A percentile compares a stretch with the other conserved stretches of the same genome.
phyloP scores from a whole-genome alignment of 2,797 vertebrate genomes.

The Syndactyla subalaris region DNA sequence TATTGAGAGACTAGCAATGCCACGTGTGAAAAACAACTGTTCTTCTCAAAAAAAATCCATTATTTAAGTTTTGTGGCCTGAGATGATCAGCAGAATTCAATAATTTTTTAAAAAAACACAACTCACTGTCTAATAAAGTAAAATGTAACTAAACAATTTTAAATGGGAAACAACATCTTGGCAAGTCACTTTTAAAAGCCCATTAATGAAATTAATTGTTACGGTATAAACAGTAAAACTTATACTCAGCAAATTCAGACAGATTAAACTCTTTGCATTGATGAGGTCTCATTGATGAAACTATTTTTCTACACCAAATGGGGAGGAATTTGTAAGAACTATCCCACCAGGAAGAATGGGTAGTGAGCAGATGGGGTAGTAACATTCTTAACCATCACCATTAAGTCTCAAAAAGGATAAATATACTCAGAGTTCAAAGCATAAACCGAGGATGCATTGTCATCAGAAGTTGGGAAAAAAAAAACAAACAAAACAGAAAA shows the following conservation, averaged over 20 bases:
- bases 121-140: neutral
- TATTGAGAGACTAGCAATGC: neutral
- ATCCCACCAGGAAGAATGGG: neutral
- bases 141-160: constrained; percentile 7
- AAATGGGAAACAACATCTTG: neutral
- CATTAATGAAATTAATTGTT: constrained; percentile 30
- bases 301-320: constrained; percentile 7
- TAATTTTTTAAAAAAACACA: neutral
- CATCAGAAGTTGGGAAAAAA: neutral
- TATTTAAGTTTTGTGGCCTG: neutral
- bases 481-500: neutral
- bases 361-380: neutral
- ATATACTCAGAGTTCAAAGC: neutral
- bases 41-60: neutral
- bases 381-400: neutral
- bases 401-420: constrained; percentile 20
- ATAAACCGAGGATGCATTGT: neutral
- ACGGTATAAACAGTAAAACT: constrained; percentile 29
- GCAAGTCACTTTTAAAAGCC: neutral
- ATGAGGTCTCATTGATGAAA: neutral
- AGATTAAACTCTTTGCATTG: neutral
- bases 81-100: neutral
- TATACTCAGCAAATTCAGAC: neutral
- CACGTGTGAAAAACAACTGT: neutral
- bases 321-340: neutral